Base-by-base conservation (phyloP, 1,140 invertebrate genomes). In the Berghia stephanieae region DNA sequence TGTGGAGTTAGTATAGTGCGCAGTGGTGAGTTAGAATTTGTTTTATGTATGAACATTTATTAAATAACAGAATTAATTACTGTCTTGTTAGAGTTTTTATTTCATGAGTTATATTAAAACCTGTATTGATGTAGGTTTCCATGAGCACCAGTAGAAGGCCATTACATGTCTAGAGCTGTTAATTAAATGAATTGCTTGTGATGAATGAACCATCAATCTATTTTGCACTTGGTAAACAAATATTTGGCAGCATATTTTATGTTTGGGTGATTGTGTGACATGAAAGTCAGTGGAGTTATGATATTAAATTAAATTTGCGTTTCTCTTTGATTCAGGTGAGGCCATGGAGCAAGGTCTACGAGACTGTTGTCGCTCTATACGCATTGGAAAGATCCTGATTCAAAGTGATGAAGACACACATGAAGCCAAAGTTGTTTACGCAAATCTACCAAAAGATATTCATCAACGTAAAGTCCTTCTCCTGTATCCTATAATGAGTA, bases 401-500 rank as follows among this genome's bases (percentile, higher is more conserved):
- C 96, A 98, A 55, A 97, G 94, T 84, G 96, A 99, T 91, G 93
- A 94, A 46, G 96, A 98, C 82, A 98, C 96, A 0, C 96, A 99
- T 82, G 96, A 98, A 89, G 96, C 98, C 13, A 94, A 93, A 88
- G 96, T 99, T 27, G 96, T 99, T 1, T 99, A 99, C 91, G 96
- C 98, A 5, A 95, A 98, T 89, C 97, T 99, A 88, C 98, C 97
- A 0, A 95, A 97, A 83, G 98, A 99, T 88, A 97, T 99, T 81
- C 90, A 93, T 0, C 91, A 93, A 60, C 91, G 97, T 81, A 96
- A 97, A 91, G 96, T 92, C 21, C 91, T 99, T n/a, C 92, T 99
- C 0, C 97, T 99, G 95, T 99, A 99, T 90, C 97, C 97, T 27
- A 98, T 98, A 73, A 97, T 98, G 95, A 97, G 96, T 94, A 85